These are phyloP conservation scores for Urechis unicinctus DNA, from an alignment of 2,888 invertebrate species.

Conservation along the genomic window DNA sequence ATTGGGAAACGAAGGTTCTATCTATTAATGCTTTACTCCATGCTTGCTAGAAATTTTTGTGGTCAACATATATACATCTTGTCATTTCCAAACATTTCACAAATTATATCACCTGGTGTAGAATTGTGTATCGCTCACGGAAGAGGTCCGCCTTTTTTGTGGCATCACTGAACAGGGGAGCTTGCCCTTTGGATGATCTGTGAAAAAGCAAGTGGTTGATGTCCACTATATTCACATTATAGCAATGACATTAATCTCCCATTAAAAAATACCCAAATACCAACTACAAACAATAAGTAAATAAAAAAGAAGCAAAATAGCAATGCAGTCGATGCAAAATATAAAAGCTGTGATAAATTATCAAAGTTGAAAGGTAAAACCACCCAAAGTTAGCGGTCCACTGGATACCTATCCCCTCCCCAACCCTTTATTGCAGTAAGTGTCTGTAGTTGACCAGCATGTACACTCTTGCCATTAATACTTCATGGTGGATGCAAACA, in stretches of 20 bases:
- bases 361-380: not conserved
- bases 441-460: no score
- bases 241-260: not conserved
- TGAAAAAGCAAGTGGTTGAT: no score
- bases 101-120: slow-evolving; percentile 45
- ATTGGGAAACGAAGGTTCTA: no score
- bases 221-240: not conserved
- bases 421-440: no score
- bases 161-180: slow-evolving; percentile 51
- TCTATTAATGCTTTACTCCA: no score
- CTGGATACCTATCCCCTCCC: no score
- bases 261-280: not conserved
- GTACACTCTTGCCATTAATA: no score
- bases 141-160: slow-evolving; percentile 67
- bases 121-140: slow-evolving; percentile 51
- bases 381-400: no score
- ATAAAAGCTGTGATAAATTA: slow-evolving; percentile 2
- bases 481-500: no score
- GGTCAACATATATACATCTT: no score
- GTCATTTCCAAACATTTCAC: not conserved
- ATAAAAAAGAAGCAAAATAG: not conserved
- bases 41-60: no score
- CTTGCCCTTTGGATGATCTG: slow-evolving; percentile 22
- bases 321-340: not conserved
- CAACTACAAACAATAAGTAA: not conserved